Conservation (phyloP, 2,113 vertebrate species). For the Protobothrops mucrosquamatus region DNA sequence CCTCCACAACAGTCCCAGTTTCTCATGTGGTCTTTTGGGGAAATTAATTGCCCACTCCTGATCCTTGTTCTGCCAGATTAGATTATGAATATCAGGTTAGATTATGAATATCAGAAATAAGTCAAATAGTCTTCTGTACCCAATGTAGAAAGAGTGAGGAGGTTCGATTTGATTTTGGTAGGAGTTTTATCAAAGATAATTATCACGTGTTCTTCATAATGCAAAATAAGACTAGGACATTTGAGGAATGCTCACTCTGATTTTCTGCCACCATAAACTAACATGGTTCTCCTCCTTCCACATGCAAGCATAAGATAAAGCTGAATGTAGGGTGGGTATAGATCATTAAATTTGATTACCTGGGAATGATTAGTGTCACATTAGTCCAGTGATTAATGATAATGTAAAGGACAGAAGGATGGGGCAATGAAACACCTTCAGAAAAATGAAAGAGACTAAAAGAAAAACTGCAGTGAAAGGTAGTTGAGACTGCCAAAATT, state of each 20-base stretch:
- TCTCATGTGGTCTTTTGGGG: not conserved
- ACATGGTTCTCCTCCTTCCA: not conserved
- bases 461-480: not conserved
- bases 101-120: not conserved
- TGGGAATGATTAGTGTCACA: not conserved
- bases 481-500: not conserved
- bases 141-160: not conserved
- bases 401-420: not conserved
- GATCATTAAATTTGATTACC: not conserved
- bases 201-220: not conserved
- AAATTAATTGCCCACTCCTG: not conserved
- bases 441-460: not conserved
- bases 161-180: not conserved
- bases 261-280: not conserved
- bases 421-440: not conserved
- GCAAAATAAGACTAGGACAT: not conserved
- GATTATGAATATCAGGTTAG: too few species aligned
- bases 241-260: not conserved
- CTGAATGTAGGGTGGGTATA: not conserved
- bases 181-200: not conserved
- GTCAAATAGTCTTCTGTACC: not conserved
- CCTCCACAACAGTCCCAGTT: not conserved
- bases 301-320: not conserved
- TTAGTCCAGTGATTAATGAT: not conserved
- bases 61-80: not conserved